Evolutionary conservation across 1,140 invertebrate species (phyloP), one percentile per base, ranked within the genome.

Genomic region (Drosophila baimaii): DNA sequence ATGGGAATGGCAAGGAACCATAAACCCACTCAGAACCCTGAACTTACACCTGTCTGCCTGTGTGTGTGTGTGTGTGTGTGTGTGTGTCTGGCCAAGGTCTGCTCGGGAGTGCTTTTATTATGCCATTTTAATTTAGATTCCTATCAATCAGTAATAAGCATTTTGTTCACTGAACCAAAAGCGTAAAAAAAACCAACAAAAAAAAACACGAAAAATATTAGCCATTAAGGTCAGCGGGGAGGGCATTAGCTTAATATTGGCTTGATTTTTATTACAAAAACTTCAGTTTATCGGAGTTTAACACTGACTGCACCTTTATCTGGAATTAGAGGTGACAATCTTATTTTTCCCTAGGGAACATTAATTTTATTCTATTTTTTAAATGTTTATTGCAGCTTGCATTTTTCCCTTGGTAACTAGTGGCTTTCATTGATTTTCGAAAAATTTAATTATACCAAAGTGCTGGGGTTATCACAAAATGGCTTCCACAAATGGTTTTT

Each of bases 91-190:
- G 47, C n/a, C 59, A 39, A 65, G 49, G 73, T 78, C 77, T 80
- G 63, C 54, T 49, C 37, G 33, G 47, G 77, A 80, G 73, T 77
- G 83, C 69, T 80, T 89, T 89, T 89, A 88, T 82, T 79, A 83
- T 80, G 84, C 77, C 84, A 89, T 89, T 88, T 88, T 88, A 88
- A 88, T 88, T 88, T 89, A 88, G 83, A 88, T 88, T 69, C 69
- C 27, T 89, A 88, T 88, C 83, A 88, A 88, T 88, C 61, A 72
- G 84, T 88, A 89, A 83, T 88, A 83, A 80, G 84, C 77, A 61
- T 78, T 89, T 72, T 83, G 83, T 78, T 44, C 63, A 55, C 75
- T 59, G 29, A 31, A 39, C 44, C 41, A 46, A 55, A 46, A 57
- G 39, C 35, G 46, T 44, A 52, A 39, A 73, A 73, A 73, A n/a